Evolutionary conservation across 2,797 vertebrate species (phyloP).

Genomic region (Pogonophryne albipinna): DNA sequence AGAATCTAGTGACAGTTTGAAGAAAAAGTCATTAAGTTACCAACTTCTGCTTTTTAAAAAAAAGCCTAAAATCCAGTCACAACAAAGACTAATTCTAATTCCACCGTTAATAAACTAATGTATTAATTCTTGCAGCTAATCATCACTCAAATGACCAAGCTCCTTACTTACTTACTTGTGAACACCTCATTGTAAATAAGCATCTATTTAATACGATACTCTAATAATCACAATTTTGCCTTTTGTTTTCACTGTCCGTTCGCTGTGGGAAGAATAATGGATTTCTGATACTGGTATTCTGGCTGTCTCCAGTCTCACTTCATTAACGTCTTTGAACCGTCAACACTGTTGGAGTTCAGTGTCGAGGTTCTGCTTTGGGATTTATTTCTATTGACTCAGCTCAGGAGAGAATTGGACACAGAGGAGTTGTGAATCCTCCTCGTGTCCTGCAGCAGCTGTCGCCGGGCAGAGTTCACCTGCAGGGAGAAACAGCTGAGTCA

Average conservation of each 20-base stretch:
- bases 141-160: too few species aligned
- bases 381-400: conserved; percentile 9
- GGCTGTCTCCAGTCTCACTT: neutral
- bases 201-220: neutral
- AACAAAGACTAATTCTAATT: neutral
- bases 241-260: too few species aligned
- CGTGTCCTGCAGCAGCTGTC: conserved; percentile 62
- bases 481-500: conserved; percentile 77
- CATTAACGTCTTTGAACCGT: neutral
- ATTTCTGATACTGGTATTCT: too few species aligned
- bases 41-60: too few species aligned
- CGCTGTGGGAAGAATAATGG: too few species aligned
- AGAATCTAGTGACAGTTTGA: too few species aligned
- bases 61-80: neutral
- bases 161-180: neutral
- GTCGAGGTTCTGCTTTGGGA: neutral
- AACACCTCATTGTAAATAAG: neutral
- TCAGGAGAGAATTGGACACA: conserved; percentile 13
- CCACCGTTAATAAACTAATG: neutral
- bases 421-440: conserved; percentile 24
- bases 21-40: too few species aligned
- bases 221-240: too few species aligned
- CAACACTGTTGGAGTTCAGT: neutral
- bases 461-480: conserved; percentile 67
- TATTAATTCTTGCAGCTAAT: too few species aligned